Percentiles rank a stretch among this genome's conserved stretches.
These are phyloP conservation scores for Hafferia zeledoni DNA, from an alignment of 2,797 vertebrate species.

Conservation along the genomic window DNA sequence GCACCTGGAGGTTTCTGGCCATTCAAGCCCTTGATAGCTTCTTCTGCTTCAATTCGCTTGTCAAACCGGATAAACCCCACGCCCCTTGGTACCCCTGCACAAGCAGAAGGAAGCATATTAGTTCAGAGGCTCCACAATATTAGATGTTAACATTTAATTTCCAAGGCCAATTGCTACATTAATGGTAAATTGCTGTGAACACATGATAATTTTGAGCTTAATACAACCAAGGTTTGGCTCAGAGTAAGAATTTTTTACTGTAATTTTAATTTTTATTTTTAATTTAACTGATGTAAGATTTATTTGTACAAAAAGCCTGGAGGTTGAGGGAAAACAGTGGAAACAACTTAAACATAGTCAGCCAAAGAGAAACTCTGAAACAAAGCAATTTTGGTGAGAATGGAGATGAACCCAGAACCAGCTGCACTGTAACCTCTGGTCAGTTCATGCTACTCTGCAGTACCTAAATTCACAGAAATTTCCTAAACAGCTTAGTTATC, in stretches of 20 bases:
- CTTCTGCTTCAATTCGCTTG: slow-evolving; percentile 95
- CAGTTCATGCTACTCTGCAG: not conserved
- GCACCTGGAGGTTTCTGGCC: slow-evolving; percentile 95
- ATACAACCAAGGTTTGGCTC: not conserved
- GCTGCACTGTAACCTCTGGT: not conserved
- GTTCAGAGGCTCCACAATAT: not conserved
- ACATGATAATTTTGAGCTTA: not conserved
- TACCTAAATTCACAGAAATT: not conserved
- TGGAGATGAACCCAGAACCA: not conserved
- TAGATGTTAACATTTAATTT: not conserved
- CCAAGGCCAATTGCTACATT: not conserved
- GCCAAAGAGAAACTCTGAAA: not conserved
- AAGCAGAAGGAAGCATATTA: not conserved
- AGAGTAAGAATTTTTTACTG: not conserved
- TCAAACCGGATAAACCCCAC: slow-evolving; percentile 98
- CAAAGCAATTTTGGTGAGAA: not conserved
- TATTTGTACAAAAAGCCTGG: not conserved
- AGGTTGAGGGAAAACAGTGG: not conserved
- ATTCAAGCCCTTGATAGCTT: slow-evolving; percentile 97
- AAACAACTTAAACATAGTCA: not conserved
- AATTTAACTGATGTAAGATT: not conserved
- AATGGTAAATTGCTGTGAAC: not conserved
- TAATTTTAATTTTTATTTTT: not conserved
- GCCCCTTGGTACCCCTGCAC: slow-evolving; percentile 91
- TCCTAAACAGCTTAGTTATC: not conserved